Evolutionary conservation across 2,797 vertebrate species (phyloP).

Genomic region (Menidia menidia): DNA sequence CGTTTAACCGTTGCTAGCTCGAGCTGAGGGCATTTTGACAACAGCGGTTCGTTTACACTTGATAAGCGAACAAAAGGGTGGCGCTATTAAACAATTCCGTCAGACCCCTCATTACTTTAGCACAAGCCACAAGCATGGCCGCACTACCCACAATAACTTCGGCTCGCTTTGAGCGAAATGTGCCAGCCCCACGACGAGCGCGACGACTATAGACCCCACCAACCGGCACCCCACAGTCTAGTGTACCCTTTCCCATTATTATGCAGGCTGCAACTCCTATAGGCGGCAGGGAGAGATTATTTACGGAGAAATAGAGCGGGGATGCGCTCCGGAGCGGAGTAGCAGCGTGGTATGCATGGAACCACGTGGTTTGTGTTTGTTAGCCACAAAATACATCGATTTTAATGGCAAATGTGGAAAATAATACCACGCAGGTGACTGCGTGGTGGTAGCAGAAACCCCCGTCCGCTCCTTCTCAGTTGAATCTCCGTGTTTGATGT

Average conservation of each 20-base stretch:
- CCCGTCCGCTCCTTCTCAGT: background rate
- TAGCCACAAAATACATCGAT: constrained; percentile 82
- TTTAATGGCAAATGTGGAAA: constrained; percentile 62
- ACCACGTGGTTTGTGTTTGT: constrained; percentile 96
- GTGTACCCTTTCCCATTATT: background rate
- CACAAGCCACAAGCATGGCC: constrained; percentile 87
- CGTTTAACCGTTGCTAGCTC: constrained; percentile 3
- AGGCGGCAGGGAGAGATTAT: constrained; percentile 20
- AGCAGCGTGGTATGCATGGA: constrained; percentile 88
- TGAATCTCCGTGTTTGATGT: constrained; percentile 14
- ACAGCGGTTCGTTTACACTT: background rate
- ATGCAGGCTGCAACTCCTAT: constrained; percentile 18
- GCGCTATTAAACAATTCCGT: constrained; percentile 57
- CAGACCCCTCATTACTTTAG: constrained; percentile 64
- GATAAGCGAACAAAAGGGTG: background rate
- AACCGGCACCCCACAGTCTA: background rate
- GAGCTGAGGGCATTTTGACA: background rate
- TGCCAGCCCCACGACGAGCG: constrained; percentile 1
- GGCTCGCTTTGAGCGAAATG: constrained; percentile 48
- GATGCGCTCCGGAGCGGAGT: constrained; percentile 65
- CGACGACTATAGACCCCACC: constrained; percentile 7
- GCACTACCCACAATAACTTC: constrained; percentile 85
- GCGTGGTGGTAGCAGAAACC: constrained; percentile 10
- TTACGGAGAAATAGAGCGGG: constrained; percentile 54
- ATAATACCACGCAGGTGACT: constrained; percentile 16